These are phyloP conservation scores for Thripadectes ignobilis DNA, from an alignment of 2,797 vertebrate species.

Conservation along the genomic window DNA sequence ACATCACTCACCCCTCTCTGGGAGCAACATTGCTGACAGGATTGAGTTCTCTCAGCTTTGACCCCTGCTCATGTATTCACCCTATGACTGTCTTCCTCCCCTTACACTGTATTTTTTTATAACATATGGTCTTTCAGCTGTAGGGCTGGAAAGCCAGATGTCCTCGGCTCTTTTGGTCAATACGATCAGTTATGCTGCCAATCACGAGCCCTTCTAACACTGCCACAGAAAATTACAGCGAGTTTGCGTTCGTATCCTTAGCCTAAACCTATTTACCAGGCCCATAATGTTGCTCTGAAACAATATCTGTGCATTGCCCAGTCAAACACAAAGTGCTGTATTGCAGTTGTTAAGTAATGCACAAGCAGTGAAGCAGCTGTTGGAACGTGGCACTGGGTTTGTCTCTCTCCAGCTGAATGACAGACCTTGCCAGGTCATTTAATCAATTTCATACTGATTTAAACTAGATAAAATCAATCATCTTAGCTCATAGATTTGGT, in stretches of 20 bases:
- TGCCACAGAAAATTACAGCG: not conserved
- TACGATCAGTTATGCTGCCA: conserved; percentile 21
- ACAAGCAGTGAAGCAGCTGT: conserved; percentile 57
- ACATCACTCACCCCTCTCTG: not conserved
- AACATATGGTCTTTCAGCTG: conserved; percentile 46
- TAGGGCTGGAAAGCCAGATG: conserved; percentile 31
- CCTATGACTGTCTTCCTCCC: not conserved
- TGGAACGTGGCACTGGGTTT: not conserved
- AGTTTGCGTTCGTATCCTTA: not conserved
- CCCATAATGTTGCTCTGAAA: conserved; percentile 32
- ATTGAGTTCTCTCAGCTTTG: not conserved
- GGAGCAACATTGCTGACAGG: not conserved
- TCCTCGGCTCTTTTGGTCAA: not conserved
- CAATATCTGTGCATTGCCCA: conserved; percentile 1
- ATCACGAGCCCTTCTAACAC: not conserved
- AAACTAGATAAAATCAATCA: conserved; percentile 52
- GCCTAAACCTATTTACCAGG: conserved; percentile 36
- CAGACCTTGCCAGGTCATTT: conserved; percentile 32
- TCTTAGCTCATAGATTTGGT: conserved; percentile 25
- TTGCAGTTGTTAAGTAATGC: conserved; percentile 41
- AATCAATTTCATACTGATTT: conserved; percentile 62
- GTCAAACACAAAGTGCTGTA: not conserved
- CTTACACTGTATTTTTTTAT: not conserved
- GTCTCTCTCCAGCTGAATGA: not conserved
- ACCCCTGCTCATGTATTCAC: not conserved